Base-by-base conservation (phyloP, 2,113 vertebrate genomes). In the Brevimyrus niger region DNA sequence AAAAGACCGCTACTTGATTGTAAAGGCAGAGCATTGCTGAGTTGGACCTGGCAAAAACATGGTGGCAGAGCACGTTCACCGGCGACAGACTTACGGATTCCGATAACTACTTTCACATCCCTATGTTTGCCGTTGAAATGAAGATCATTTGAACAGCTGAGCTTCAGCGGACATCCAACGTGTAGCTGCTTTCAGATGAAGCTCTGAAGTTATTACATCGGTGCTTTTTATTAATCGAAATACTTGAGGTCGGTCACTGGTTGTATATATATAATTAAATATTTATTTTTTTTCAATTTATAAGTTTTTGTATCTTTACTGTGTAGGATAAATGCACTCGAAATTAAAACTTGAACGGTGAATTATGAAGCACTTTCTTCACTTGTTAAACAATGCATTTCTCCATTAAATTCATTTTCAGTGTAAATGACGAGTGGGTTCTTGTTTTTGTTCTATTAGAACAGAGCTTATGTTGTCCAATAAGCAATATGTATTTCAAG, bases 171-270 rank as follows among this genome's bases (percentile, higher is more conserved):
- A 94, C 92, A 91, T 90, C 92, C 92, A 92, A 92, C 92, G 92
- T 92, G 94, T 92, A 94, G 91, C 90, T 91, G 92, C 88, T 91
- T 91, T 89, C 90, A 87, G 90, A 90, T 87, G 46, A 90, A 73
- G 83, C 90, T 90, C 87, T 55, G 46, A 19, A 42, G 76, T 80
- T 80, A 80, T 38, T 76, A 76, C 1, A 46, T 61, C 88, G 53
- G 89, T 21, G 90, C 91, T 90, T 90, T 21, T 47, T 80, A 80
- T 89, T 91, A 84, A 73, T 91, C 92, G 91, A 94, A 92, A 94
- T 95, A 96, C 95, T 96, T 96, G 95, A 95, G 94, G 94, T 95
- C 94, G 94, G 94, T 96, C 95, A 96, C 96, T 96, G 95, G 95
- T 94, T 94, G 94, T 96, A 94, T 94, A 94, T 94, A 94, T 94